These are phyloP conservation scores for Xyrichtys novacula DNA, from an alignment of 2,797 vertebrate genomes.

Conservation along the genomic window DNA sequence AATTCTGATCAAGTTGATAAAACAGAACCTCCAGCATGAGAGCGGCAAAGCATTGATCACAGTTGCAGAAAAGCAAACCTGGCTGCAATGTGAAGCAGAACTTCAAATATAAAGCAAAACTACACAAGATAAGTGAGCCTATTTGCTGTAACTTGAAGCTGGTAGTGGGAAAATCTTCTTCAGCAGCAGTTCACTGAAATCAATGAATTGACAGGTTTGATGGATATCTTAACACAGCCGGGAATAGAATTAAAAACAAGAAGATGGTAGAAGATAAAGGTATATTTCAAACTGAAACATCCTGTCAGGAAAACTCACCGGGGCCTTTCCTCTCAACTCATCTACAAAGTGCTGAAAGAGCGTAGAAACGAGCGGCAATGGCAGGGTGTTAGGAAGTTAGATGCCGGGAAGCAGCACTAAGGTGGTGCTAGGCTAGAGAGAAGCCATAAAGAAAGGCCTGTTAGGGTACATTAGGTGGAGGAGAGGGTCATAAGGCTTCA, in stretches of 20 bases:
- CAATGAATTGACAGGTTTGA: too few relatives aligned
- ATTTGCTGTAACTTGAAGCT: too few relatives aligned
- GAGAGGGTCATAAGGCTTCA: constrained; percentile 81
- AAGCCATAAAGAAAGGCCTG: constrained; percentile 83
- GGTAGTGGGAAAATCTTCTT: too few relatives aligned
- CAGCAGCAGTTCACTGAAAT: too few relatives aligned
- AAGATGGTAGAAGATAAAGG: neutral
- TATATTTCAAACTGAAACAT: neutral
- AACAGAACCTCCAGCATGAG: too few relatives aligned
- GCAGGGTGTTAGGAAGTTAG: constrained; percentile 84
- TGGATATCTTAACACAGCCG: too few relatives aligned
- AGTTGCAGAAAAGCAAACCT: too few relatives aligned
- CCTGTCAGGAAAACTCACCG: constrained; percentile 14
- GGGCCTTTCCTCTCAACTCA: constrained; percentile 18
- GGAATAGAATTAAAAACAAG: neutral
- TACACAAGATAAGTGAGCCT: too few relatives aligned
- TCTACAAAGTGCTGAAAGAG: constrained; percentile 68
- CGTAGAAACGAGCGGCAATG: constrained; percentile 50
- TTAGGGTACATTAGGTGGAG: constrained; percentile 85
- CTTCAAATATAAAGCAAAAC: too few relatives aligned
- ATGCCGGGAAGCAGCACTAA: constrained; percentile 82
- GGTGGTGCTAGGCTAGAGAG: constrained; percentile 82
- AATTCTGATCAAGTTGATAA: too few relatives aligned
- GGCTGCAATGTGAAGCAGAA: too few relatives aligned
- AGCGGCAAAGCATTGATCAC: too few relatives aligned